phyloP scores from a whole-genome alignment of 2,113 vertebrate genomes.

The Sardina pilchardus region DNA sequence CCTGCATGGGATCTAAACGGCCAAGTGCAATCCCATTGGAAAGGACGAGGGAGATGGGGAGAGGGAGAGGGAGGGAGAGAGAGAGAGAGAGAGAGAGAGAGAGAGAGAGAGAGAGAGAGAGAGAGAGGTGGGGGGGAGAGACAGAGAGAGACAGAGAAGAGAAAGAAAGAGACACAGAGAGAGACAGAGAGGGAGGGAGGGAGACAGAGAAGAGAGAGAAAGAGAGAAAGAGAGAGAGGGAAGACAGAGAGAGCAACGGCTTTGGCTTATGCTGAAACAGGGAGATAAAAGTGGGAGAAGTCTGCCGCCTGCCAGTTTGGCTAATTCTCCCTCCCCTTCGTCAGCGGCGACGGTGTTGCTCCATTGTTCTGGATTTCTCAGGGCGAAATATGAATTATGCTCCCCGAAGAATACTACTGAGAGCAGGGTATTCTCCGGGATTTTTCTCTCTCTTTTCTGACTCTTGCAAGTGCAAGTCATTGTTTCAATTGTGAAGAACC shows the following conservation, averaged over 20 bases:
- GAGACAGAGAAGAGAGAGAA: not conserved
- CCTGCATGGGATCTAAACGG: not conserved
- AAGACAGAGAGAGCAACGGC: slow-evolving; percentile 15
- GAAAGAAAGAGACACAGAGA: not conserved
- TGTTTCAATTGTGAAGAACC: not conserved
- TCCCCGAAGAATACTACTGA: not conserved
- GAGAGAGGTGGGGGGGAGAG: slow-evolving; percentile 2
- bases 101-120: not conserved
- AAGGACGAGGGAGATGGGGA: not conserved
- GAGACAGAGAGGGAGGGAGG: not conserved
- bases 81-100: not conserved
- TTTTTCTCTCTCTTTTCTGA: not conserved
- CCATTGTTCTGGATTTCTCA: not conserved
- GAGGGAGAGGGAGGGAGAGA: not conserved
- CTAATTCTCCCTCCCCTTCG: slow-evolving; percentile 1
- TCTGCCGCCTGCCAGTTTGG: not conserved
- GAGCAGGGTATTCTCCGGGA: not conserved
- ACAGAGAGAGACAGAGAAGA: not conserved
- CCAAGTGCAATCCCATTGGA: not conserved
- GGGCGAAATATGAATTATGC: not conserved
- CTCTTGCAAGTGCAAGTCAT: not conserved
- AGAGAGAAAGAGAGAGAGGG: slow-evolving; percentile 12
- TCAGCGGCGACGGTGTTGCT: not conserved
- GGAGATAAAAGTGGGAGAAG: slow-evolving; percentile 3
- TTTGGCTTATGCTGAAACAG: not conserved